These are phyloP conservation scores for Aphelinus certus DNA, from an alignment of 1,140 invertebrate genomes.

Conservation along the genomic window DNA sequence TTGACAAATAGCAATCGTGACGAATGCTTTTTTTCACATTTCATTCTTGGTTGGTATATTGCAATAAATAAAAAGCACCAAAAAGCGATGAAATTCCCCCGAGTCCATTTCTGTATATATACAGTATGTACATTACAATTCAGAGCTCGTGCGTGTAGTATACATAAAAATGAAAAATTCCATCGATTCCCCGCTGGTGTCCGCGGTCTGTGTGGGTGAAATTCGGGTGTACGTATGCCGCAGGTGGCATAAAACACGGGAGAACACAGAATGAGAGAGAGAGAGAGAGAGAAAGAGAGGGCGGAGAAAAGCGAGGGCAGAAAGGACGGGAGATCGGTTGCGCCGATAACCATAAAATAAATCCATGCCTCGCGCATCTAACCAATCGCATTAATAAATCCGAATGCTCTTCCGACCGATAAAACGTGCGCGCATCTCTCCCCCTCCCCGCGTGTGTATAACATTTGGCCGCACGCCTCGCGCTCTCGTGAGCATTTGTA, in stretches of 20 bases:
- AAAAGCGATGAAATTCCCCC: too few species aligned
- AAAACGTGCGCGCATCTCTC: slow-evolving; percentile 48
- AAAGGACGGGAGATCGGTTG: not conserved
- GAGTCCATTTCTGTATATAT: too few species aligned
- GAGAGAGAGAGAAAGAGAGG: not conserved
- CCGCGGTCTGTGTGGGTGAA: not conserved
- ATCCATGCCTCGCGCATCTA: slow-evolving; percentile 47
- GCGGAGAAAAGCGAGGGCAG: not conserved
- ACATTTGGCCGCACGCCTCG: slow-evolving; percentile 48
- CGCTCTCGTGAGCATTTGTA: slow-evolving; percentile 35
- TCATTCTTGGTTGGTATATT: too few species aligned
- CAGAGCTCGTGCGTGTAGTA: too few species aligned
- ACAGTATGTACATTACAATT: too few species aligned
- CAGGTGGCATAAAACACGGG: slow-evolving; percentile 8
- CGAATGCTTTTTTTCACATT: too few species aligned
- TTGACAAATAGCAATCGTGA: too few species aligned
- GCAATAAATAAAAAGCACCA: too few species aligned
- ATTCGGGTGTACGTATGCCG: slow-evolving; percentile 11
- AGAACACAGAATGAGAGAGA: slow-evolving; percentile 5
- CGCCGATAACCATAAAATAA: slow-evolving; percentile 55
- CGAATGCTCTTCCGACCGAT: slow-evolving; percentile 58
- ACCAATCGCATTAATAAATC: slow-evolving; percentile 61
- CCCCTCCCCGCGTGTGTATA: slow-evolving; percentile 42
- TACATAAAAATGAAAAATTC: too few species aligned
- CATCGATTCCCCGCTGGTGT: too few species aligned